A percentile compares a stretch with the other conserved stretches of the same genome.
Conservation (phyloP, 2,797 vertebrate genomes). For the Lacerta agilis region DNA sequence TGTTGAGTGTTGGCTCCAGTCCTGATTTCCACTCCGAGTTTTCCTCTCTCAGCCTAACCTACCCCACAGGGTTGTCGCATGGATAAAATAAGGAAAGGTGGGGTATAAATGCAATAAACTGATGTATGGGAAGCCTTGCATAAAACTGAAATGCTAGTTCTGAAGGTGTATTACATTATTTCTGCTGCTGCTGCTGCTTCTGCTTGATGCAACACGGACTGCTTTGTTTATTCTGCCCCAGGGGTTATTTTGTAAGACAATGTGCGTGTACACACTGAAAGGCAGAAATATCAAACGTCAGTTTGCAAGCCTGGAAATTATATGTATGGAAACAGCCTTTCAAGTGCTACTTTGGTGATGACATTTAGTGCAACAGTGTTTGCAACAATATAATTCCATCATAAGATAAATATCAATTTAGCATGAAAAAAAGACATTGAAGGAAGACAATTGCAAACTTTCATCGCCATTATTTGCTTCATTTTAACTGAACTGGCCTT, state of each 20-base stretch:
- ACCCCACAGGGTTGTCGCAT: not conserved
- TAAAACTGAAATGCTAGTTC: not conserved
- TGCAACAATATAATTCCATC: conserved; percentile 71
- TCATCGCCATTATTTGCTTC: conserved; percentile 58
- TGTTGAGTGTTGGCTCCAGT: too few species aligned
- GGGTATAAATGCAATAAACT: not conserved
- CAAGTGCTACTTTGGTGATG: conserved; percentile 61
- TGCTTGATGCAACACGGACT: conserved; percentile 22
- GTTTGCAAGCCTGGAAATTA: conserved; percentile 58
- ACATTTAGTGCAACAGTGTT: conserved; percentile 63
- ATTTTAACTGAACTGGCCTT: conserved; percentile 69
- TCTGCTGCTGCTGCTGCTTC: conserved; percentile 28
- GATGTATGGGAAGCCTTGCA: too few species aligned
- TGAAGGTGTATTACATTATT: conserved; percentile 30
- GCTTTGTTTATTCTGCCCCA: conserved; percentile 29
- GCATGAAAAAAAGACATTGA: conserved; percentile 57
- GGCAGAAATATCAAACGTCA: conserved; percentile 34
- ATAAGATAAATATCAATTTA: conserved; percentile 79
- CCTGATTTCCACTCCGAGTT: too few species aligned
- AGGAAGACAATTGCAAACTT: conserved; percentile 48
- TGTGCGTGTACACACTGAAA: conserved; percentile 54
- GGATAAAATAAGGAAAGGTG: not conserved
- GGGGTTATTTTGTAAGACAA: conserved; percentile 57
- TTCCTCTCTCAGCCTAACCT: not conserved
- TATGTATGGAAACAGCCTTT: conserved; percentile 65